phyloP scores from a whole-genome alignment of 2,888 invertebrate species.

The Scaptodrosophila latifasciaeformis region DNA sequence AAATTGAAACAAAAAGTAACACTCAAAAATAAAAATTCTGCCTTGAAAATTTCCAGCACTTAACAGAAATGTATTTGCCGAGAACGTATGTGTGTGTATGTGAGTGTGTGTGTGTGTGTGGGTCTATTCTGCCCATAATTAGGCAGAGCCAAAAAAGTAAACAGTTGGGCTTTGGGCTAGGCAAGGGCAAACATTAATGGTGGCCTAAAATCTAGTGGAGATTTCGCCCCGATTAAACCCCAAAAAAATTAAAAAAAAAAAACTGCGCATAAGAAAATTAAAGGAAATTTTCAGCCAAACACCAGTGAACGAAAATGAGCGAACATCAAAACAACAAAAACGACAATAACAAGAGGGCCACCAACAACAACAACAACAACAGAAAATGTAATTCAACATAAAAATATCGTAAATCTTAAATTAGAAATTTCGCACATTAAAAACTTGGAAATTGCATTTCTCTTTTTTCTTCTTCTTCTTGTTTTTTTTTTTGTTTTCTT shows the following conservation, averaged over 20 bases:
- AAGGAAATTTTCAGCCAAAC: constrained; percentile 52
- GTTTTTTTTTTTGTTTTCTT: constrained; percentile 7
- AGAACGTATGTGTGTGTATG: too few species aligned
- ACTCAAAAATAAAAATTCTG: not conserved
- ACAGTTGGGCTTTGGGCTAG: too few species aligned
- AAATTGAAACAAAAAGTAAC: too few species aligned
- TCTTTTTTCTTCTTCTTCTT: constrained; percentile 20
- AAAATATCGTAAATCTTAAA: constrained; percentile 69
- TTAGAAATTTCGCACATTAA: constrained; percentile 70
- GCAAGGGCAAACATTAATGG: constrained; percentile 3
- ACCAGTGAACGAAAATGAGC: constrained; percentile 55
- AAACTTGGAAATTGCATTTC: constrained; percentile 68
- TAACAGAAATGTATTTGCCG: too few species aligned
- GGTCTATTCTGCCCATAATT: constrained; percentile 27
- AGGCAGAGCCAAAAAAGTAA: constrained; percentile 1
- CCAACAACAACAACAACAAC: constrained; percentile 10
- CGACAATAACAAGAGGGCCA: constrained; percentile 4
- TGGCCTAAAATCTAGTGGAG: constrained; percentile 9
- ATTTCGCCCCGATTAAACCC: constrained; percentile 37
- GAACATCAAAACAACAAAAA: constrained; percentile 50
- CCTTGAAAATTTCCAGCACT: constrained; percentile 55
- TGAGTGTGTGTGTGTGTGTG: constrained; percentile 8
- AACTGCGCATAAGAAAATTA: constrained; percentile 37
- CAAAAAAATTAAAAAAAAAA: constrained; percentile 27
- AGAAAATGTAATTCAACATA: constrained; percentile 61